Conservation (phyloP, 2,888 invertebrate species). For the Tillus elongatus region DNA sequence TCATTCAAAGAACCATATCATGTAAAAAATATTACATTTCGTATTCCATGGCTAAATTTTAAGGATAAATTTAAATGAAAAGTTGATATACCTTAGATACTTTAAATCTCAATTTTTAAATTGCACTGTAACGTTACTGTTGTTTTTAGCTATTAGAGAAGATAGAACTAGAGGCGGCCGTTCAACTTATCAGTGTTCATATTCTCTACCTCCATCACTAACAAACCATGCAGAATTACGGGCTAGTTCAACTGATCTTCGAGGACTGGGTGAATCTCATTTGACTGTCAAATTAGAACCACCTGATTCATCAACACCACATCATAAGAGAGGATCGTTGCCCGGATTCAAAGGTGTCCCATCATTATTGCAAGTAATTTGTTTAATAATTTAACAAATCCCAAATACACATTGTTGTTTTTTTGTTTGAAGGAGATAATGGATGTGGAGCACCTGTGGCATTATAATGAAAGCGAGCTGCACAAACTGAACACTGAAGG, state of each 20-base stretch:
- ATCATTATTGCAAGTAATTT: conserved; percentile 56
- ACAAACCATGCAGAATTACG: conserved; percentile 43
- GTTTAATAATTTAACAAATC: conserved; percentile 5
- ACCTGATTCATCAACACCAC: conserved; percentile 38
- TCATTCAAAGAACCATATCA: too few species aligned
- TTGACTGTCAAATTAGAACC: conserved; percentile 47
- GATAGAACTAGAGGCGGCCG: conserved; percentile 92
- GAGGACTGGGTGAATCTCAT: conserved; percentile 34
- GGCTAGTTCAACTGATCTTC: conserved; percentile 36
- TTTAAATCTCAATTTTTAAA: too few species aligned
- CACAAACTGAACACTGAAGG: conserved; percentile 49
- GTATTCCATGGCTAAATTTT: too few species aligned
- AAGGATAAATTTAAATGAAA: too few species aligned
- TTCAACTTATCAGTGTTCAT: conserved; percentile 92
- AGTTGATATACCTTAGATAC: too few species aligned
- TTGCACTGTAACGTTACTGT: too few species aligned
- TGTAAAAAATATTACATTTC: too few species aligned
- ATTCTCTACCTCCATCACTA: conserved; percentile 67
- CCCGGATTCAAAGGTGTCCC: conserved; percentile 46
- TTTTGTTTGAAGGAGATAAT: conserved; percentile 78
- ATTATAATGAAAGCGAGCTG: conserved; percentile 78
- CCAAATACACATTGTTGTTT: background rate
- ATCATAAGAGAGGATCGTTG: conserved; percentile 25
- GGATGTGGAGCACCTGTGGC: conserved; percentile 94
- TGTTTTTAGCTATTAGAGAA: conserved; percentile 74